phyloP scores from a whole-genome alignment of 1,140 invertebrate species.

The Panulirus ornatus region DNA sequence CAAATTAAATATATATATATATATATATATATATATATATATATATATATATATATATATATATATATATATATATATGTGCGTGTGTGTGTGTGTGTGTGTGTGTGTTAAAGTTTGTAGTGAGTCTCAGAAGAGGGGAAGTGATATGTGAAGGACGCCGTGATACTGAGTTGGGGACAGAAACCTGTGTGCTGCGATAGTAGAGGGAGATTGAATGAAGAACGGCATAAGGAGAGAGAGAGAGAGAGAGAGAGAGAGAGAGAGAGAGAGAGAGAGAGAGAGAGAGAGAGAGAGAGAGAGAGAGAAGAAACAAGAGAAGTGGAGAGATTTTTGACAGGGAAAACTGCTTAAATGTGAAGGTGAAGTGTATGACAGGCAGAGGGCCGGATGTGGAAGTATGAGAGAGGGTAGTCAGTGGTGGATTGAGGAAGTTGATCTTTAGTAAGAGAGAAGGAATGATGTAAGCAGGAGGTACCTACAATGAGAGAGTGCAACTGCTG shows the following conservation, averaged over 20 bases:
- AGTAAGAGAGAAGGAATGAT: neutral
- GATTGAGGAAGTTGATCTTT: neutral
- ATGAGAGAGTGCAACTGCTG: neutral
- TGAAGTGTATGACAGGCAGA: too few relatives aligned
- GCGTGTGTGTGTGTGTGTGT: constrained; percentile 21
- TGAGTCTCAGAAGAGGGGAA: neutral
- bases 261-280: constrained; percentile 29
- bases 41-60: neutral
- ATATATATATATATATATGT: neutral
- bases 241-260: neutral
- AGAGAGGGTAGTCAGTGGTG: too few relatives aligned
- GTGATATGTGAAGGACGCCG: neutral
- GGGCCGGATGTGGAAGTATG: too few relatives aligned
- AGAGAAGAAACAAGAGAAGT: neutral
- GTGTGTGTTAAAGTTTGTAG: neutral
- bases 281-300: constrained; percentile 18
- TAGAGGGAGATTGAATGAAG: neutral
- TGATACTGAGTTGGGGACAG: neutral
- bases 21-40: too few relatives aligned
- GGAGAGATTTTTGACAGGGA: too few relatives aligned
- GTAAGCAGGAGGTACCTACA: neutral
- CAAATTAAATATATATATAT: too few relatives aligned
- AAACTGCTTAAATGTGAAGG: too few relatives aligned
- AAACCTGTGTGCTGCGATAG: neutral
- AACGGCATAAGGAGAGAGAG: neutral